phyloP scores from a whole-genome alignment of 1,140 invertebrate genomes.

The Helicoverpa zea region DNA sequence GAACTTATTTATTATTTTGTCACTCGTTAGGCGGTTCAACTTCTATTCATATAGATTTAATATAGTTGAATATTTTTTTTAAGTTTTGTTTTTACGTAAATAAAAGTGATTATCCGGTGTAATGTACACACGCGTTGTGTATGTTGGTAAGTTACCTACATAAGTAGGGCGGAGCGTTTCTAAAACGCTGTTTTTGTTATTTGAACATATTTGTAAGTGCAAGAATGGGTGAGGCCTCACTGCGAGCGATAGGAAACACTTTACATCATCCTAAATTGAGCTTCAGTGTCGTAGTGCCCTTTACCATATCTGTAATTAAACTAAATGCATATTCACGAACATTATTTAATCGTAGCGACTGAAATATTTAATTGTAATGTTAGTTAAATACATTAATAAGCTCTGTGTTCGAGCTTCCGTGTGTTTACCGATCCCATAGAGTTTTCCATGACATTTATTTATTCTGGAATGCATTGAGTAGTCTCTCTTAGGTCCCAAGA shows the following conservation, averaged over 20 bases:
- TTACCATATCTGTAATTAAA: too few species aligned
- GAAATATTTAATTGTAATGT: neutral
- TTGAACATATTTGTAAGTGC: constrained; percentile 32
- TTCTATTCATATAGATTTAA: constrained; percentile 78
- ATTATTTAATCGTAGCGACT: neutral
- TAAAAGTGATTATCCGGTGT: constrained; percentile 67
- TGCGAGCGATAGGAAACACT: constrained; percentile 39
- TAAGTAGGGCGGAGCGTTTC: constrained; percentile 67
- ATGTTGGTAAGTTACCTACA: constrained; percentile 72
- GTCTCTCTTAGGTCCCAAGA: constrained; percentile 22
- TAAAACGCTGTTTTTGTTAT: constrained; percentile 61
- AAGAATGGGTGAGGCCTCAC: constrained; percentile 46
- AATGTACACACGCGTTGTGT: constrained; percentile 57
- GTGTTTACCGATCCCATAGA: neutral
- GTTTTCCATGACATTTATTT: constrained; percentile 47
- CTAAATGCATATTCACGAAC: neutral
- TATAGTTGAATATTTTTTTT: constrained; percentile 78
- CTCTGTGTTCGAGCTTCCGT: constrained; percentile 3
- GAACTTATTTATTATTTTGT: constrained; percentile 82
- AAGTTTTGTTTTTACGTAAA: constrained; percentile 73
- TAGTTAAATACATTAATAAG: neutral
- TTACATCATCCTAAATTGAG: constrained; percentile 38
- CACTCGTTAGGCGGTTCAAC: constrained; percentile 80
- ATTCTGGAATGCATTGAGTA: constrained; percentile 24
- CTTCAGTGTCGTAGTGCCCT: constrained; percentile 24